A percentile compares a stretch with the other conserved stretches of the same genome.
These are phyloP conservation scores for Nettapus auritus DNA, from an alignment of 2,113 vertebrate species.

Conservation along the genomic window DNA sequence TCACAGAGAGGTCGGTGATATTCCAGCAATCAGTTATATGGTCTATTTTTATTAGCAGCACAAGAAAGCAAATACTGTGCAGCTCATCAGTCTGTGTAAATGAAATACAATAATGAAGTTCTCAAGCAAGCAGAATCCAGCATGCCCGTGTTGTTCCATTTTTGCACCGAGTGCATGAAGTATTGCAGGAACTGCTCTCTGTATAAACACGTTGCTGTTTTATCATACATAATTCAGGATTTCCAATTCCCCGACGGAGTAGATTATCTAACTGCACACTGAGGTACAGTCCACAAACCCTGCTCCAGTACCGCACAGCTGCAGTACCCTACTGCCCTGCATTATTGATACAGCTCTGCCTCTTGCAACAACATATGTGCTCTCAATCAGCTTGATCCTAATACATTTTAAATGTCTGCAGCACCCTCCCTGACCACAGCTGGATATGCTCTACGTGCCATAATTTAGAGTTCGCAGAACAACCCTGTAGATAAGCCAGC, in stretches of 20 bases:
- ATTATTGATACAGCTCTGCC: background rate
- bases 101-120: slow-evolving; percentile 39
- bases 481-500: background rate
- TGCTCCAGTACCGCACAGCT: background rate
- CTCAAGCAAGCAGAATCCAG: slow-evolving; percentile 21
- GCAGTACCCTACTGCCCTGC: background rate
- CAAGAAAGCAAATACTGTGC: slow-evolving; percentile 14
- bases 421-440: background rate
- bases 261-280: slow-evolving; percentile 36
- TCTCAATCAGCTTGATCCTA: slow-evolving; percentile 9
- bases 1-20: background rate
- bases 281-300: background rate
- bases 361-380: background rate
- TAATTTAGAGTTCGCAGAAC: background rate
- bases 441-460: background rate
- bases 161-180: background rate
- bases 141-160: background rate
- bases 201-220: slow-evolving; percentile 31
- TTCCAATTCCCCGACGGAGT: background rate
- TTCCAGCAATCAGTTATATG: background rate
- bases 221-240: slow-evolving; percentile 65
- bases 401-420: background rate
- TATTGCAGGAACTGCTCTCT: slow-evolving; percentile 27
- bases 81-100: slow-evolving; percentile 42
- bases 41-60: slow-evolving; percentile 44